A percentile compares a stretch with the other conserved stretches of the same genome.
Conservation (phyloP, 2,113 vertebrate species). For the Ia io region DNA sequence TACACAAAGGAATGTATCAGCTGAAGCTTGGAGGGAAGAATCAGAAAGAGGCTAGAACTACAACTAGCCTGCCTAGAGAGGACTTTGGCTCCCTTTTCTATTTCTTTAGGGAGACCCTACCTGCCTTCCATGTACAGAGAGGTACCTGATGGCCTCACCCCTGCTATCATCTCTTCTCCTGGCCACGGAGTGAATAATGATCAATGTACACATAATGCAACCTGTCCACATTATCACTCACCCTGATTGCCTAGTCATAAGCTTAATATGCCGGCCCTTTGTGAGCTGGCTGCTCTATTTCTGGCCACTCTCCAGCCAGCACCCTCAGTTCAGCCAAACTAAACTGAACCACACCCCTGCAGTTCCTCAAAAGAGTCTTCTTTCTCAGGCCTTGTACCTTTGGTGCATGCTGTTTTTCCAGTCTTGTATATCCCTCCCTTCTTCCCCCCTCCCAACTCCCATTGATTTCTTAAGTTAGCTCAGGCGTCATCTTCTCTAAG, state of each 20-base stretch:
- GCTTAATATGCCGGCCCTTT: not conserved
- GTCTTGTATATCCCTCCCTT: not conserved
- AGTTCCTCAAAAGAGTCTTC: not conserved
- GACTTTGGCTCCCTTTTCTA: not conserved
- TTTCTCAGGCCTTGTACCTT: not conserved
- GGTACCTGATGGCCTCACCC: not conserved
- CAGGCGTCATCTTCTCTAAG: not conserved
- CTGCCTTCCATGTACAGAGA: not conserved
- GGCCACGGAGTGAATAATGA: not conserved
- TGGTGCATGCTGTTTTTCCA: not conserved
- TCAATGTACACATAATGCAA: not conserved
- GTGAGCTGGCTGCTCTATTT: not conserved
- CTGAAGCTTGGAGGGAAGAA: not conserved
- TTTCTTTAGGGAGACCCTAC: not conserved
- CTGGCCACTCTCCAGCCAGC: not conserved
- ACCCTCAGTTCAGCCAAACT: not conserved
- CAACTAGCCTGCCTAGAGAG: not conserved
- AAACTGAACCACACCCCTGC: not conserved
- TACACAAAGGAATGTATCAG: not conserved
- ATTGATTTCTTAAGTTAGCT: not conserved
- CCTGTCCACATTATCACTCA: not conserved
- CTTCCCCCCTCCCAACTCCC: not conserved
- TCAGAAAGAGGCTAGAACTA: not conserved
- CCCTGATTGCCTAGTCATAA: not conserved
- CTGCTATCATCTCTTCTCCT: not conserved